Conservation (phyloP, 1,140 invertebrate species). For the Calycopis cecrops region DNA sequence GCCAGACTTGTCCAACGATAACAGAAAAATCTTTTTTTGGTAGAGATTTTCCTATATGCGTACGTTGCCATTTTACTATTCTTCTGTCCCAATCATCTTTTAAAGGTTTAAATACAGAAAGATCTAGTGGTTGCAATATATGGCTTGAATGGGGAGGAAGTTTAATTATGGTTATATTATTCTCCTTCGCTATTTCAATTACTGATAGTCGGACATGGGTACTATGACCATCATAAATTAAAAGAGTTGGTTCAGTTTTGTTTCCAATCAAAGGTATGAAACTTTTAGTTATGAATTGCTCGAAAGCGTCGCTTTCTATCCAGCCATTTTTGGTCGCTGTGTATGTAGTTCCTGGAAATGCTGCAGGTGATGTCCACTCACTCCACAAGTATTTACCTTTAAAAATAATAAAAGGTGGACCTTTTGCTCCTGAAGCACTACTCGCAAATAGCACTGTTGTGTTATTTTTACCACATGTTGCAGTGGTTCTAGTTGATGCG, state of each 20-base stretch:
- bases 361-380: constrained; percentile 26
- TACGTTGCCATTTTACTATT: constrained; percentile 34
- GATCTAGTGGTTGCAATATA: constrained; percentile 37
- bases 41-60: constrained; percentile 25
- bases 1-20: constrained; percentile 24
- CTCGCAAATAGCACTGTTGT: constrained; percentile 13
- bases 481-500: constrained; percentile 13
- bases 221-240: constrained; percentile 35
- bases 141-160: constrained; percentile 37
- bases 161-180: constrained; percentile 36
- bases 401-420: constrained; percentile 33
- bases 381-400: constrained; percentile 36
- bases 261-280: constrained; percentile 24
- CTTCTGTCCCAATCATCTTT: constrained; percentile 30
- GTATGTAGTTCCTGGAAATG: constrained; percentile 26
- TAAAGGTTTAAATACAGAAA: constrained; percentile 37
- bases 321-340: constrained; percentile 28
- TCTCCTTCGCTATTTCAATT: constrained; percentile 29
- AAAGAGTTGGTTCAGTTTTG: constrained; percentile 25
- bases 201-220: constrained; percentile 30
- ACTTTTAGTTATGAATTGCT: constrained; percentile 23
- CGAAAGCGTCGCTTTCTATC: constrained; percentile 27
- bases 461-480: constrained; percentile 16
- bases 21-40: constrained; percentile 29
- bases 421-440: constrained; percentile 27